A percentile compares a stretch with the other conserved stretches of the same genome.
Conservation (phyloP, 2,888 invertebrate genomes). For the Dioctria linearis region DNA sequence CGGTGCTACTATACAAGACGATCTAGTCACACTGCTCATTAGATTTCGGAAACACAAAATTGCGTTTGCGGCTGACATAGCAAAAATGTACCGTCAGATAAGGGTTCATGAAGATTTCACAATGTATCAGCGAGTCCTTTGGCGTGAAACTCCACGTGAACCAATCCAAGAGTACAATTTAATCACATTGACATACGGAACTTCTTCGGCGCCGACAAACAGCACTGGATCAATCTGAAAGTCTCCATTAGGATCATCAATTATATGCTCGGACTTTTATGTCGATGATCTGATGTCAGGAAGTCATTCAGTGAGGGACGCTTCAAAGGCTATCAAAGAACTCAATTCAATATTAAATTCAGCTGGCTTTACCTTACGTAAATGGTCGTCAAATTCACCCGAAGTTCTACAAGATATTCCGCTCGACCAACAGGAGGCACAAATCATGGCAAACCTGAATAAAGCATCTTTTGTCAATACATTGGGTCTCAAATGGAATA, state of each 20-base stretch:
- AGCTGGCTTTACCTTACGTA: not conserved
- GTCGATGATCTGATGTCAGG: not conserved
- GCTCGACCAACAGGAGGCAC: not conserved
- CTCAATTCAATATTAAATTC: not conserved
- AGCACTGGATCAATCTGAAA: slow-evolving; percentile 4
- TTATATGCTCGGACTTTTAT: not conserved
- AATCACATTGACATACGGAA: not conserved
- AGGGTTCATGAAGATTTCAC: not conserved
- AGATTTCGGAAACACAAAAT: no score
- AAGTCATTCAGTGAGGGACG: no score
- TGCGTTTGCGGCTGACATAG: not conserved
- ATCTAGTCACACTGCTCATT: no score
- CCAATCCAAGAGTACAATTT: not conserved
- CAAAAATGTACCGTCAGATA: slow-evolving; percentile 4
- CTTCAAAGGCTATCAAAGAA: not conserved
- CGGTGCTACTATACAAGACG: no score
- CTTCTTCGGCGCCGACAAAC: slow-evolving; percentile 20
- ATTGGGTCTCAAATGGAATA: not conserved
- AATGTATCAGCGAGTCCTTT: slow-evolving; percentile 18
- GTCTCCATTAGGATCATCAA: not conserved
- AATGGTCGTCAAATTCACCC: slow-evolving; percentile 25
- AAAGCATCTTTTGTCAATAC: not conserved
- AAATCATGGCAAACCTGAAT: not conserved
- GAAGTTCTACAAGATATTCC: not conserved
- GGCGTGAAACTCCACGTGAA: slow-evolving; percentile 1